Conservation (phyloP, 2,888 invertebrate genomes). For the Gymnoscelis rufifasciata region DNA sequence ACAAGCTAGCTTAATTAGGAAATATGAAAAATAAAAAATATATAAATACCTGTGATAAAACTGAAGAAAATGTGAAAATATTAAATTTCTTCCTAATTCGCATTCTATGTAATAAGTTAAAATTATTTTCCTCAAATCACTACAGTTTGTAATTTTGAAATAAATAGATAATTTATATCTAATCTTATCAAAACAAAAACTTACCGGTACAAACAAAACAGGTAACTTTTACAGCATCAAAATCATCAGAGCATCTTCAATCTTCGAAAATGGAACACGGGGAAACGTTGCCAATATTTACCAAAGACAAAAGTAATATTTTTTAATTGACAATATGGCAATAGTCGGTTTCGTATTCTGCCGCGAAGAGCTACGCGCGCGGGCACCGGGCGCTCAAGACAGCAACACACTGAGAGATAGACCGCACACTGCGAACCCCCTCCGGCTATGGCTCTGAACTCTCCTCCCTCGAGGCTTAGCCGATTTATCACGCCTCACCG, state of each 20-base stretch:
- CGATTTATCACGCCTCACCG: conserved; percentile 60
- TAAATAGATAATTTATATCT: background rate
- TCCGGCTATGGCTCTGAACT: conserved; percentile 68
- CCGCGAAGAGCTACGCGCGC: conserved; percentile 43
- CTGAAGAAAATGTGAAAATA: no score
- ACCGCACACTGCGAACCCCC: conserved; percentile 55
- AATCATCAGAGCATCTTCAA: conserved; percentile 41
- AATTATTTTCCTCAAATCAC: no score
- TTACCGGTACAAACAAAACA: conserved; percentile 40
- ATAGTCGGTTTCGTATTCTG: conserved; percentile 31
- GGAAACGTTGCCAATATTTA: conserved; percentile 29
- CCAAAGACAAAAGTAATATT: conserved; percentile 16
- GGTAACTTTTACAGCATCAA: conserved; percentile 35
- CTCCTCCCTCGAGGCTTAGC: conserved; percentile 61
- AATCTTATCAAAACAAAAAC: conserved; percentile 19
- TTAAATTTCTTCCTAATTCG: no score
- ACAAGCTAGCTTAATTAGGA: no score
- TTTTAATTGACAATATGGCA: conserved; percentile 33
- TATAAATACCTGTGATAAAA: no score
- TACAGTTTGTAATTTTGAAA: no score
- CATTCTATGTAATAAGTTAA: no score
- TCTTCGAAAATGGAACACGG: conserved; percentile 33
- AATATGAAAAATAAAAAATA: no score
- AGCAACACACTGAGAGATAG: conserved; percentile 57
- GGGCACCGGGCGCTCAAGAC: conserved; percentile 57